phyloP scores from a whole-genome alignment of 2,888 invertebrate genomes.

The Caenorhabditis wallacei region DNA sequence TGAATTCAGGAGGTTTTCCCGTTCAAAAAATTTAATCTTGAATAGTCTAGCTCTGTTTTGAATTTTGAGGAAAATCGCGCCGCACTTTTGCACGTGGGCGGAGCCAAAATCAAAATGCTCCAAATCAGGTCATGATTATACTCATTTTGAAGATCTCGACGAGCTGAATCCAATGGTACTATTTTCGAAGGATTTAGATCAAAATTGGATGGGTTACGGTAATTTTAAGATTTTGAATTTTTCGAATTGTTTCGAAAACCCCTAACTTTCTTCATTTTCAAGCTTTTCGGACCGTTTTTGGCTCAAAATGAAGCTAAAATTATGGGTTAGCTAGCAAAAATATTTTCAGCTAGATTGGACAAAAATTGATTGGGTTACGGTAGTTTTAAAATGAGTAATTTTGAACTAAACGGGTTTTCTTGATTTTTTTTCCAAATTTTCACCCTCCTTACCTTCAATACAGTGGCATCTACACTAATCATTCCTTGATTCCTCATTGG shows the following conservation, averaged over 20 bases:
- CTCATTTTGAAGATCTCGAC: not conserved
- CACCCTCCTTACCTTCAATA: conserved; percentile 16
- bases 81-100: too few relatives aligned
- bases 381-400: not conserved
- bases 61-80: too few relatives aligned
- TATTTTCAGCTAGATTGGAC: not conserved
- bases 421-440: not conserved
- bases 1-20: not conserved
- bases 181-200: too few relatives aligned
- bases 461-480: conserved; percentile 40
- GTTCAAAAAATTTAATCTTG: not conserved
- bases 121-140: not conserved
- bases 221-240: not conserved
- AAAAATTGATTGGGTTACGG: not conserved
- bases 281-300: too few relatives aligned
- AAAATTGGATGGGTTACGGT: too few relatives aligned
- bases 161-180: not conserved
- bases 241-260: too few relatives aligned
- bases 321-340: not conserved
- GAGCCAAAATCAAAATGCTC: not conserved
- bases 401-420: not conserved
- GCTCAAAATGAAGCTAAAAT: too few relatives aligned
- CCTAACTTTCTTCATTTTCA: too few relatives aligned
- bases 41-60: too few relatives aligned
- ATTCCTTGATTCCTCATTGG: conserved; percentile 18